Evolutionary conservation across 2,888 invertebrate genomes (phyloP).

Genomic region (Plusia festucae): DNA sequence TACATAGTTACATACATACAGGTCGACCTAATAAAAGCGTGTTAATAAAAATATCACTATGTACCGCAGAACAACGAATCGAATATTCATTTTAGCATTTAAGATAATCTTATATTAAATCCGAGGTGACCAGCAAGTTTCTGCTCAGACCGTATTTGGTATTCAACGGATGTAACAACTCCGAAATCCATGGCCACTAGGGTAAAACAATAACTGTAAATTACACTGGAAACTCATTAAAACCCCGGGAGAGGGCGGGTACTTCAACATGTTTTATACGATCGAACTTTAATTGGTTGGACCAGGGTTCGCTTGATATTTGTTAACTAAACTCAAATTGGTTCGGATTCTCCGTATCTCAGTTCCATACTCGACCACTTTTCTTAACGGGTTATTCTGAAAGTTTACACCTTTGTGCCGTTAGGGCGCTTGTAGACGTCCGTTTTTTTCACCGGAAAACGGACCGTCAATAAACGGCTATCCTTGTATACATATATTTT

Average conservation of each 20-base stretch:
- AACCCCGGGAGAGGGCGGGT: conserved; percentile 65
- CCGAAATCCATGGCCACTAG: conserved; percentile 74
- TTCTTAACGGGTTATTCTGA: conserved; percentile 26
- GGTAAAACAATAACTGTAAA: conserved; percentile 87
- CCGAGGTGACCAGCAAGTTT: conserved; percentile 67
- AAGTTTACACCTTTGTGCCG: conserved; percentile 34
- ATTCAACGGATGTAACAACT: conserved; percentile 73
- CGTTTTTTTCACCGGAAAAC: too few relatives aligned
- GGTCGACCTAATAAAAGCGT: too few relatives aligned
- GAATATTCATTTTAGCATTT: conserved; percentile 31
- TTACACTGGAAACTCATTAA: conserved; percentile 86
- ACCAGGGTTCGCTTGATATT: conserved; percentile 62
- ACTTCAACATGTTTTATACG: conserved; percentile 72
- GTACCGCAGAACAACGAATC: not conserved
- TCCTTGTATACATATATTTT: too few relatives aligned
- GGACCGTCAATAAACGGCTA: too few relatives aligned
- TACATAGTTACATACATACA: too few relatives aligned
- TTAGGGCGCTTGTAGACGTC: too few relatives aligned
- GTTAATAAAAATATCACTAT: too few relatives aligned
- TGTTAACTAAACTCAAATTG: conserved; percentile 58
- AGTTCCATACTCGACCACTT: conserved; percentile 15
- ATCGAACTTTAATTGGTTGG: conserved; percentile 81
- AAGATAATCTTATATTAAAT: conserved; percentile 62
- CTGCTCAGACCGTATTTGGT: conserved; percentile 67
- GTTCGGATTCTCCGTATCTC: conserved; percentile 34